Percentiles rank a stretch among this genome's conserved stretches.
Conservation (phyloP, 2,888 invertebrate species). For the Diarsia rubi region DNA sequence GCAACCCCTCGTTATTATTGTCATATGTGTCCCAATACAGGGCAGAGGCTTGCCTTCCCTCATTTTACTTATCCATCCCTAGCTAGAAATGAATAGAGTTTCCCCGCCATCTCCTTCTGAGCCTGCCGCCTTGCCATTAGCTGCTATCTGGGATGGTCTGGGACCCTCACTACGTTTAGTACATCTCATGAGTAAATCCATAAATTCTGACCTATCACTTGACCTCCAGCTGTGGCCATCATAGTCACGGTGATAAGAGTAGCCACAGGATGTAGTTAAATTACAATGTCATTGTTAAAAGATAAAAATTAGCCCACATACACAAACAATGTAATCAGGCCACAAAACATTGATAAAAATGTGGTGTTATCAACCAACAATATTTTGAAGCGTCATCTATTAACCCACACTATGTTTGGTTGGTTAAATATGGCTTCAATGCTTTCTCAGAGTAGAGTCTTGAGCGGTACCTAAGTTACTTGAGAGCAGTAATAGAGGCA, state of each 20-base stretch:
- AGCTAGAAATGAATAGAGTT: not conserved
- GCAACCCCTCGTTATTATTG: too few relatives aligned
- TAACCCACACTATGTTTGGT: not conserved
- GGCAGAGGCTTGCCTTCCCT: too few relatives aligned
- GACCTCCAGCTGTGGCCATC: slow-evolving; percentile 18
- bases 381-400: not conserved
- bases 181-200: not conserved
- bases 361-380: not conserved
- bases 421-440: not conserved
- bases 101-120: not conserved
- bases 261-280: slow-evolving; percentile 22
- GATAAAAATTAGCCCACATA: slow-evolving; percentile 47
- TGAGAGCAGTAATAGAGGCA: too few relatives aligned
- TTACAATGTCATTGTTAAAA: slow-evolving; percentile 38
- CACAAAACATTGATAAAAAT: slow-evolving; percentile 26
- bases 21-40: too few relatives aligned
- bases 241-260: slow-evolving; percentile 15
- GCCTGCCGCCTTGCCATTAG: not conserved
- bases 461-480: too few relatives aligned
- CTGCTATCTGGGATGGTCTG: not conserved
- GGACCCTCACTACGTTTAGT: not conserved
- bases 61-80: too few relatives aligned
- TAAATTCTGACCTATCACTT: slow-evolving; percentile 5
- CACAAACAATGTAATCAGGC: not conserved
- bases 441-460: too few relatives aligned